Evolutionary conservation across 2,797 vertebrate species (phyloP), one percentile per base, ranked within the genome.

Genomic region (Syngnathus rostellatus): DNA sequence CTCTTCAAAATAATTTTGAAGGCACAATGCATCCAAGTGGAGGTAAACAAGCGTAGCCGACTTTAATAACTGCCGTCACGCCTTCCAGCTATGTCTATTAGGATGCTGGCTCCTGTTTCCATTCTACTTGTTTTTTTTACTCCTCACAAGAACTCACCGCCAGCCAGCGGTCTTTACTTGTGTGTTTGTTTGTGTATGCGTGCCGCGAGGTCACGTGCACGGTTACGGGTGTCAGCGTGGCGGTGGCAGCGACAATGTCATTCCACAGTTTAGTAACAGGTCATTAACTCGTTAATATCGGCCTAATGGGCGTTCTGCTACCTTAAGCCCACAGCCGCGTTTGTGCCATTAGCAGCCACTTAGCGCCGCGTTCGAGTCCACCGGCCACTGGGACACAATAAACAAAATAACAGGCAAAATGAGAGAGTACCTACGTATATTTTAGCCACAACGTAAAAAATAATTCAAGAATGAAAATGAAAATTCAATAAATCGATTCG

Each of bases 271-370:
- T 92, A 93, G 91, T 87, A 91, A 92, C 80, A 87, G 89, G 85
- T 87, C 90, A 92, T 93, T 92, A 92, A 82, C 87, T 90, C 80
- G 87, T 88, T 92, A 92, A 93, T 94, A 91, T 90, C 65, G 79
- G 79, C 72, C 83, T 89, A 91, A 92, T 89, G 90, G 86, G 85
- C 84, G 85, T 80, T 83, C 87, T 86, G 90, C 91, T 91, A 90
- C 92, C 92, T 91, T 90, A 87, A 89, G 91, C 91, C 81, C 84
- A 85, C 83, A 67, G 81, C 82, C 85, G 75, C 88, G 88, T 89
- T 91, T 82, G 82, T 84, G 86, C 83, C 89, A 91, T 92, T 92
- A 90, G 76, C 57, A 91, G 83, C 83, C 79, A 82, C 88, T 91
- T 90, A 85, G 79, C 72, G 70, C 77, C 81, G 67, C 72, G 70